These are phyloP conservation scores for Probaryconus sp. DNA, from an alignment of 1,140 invertebrate species.

Conservation along the genomic window DNA sequence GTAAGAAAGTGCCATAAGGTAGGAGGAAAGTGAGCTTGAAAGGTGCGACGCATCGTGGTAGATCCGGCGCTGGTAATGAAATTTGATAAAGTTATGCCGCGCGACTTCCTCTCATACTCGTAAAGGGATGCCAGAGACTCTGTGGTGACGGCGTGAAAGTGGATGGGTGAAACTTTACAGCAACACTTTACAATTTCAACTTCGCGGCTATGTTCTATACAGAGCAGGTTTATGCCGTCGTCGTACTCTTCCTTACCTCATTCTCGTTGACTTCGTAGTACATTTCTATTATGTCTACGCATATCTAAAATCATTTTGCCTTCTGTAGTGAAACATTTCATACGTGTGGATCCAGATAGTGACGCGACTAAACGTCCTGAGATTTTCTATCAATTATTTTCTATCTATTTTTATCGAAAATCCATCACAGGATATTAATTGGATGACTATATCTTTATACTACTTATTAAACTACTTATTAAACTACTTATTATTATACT, in stretches of 20 bases:
- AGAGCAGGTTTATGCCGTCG: constrained; percentile 45
- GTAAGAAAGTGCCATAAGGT: constrained; percentile 54
- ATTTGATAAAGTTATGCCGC: constrained; percentile 67
- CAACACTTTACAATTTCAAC: constrained; percentile 62
- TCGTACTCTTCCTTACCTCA: constrained; percentile 47
- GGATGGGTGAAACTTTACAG: constrained; percentile 57
- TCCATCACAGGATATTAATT: no score
- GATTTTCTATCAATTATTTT: no score
- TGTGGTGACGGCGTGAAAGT: constrained; percentile 38
- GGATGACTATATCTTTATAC: no score
- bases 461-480: no score
- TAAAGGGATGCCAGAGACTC: constrained; percentile 53
- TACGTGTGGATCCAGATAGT: no score
- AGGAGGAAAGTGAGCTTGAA: constrained; percentile 57
- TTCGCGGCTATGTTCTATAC: constrained; percentile 38
- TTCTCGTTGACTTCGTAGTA: constrained; percentile 49
- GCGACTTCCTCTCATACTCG: constrained; percentile 49
- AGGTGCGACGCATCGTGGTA: constrained; percentile 53
- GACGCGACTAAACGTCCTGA: no score
- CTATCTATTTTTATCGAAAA: no score
- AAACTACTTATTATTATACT: no score
- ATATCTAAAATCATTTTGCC: constrained; percentile 34
- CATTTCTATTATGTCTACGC: constrained; percentile 53
- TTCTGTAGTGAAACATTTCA: constrained; percentile 1
- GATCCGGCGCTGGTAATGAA: constrained; percentile 62